Evolutionary conservation across 1,140 invertebrate genomes (phyloP), one percentile per base, ranked within the genome.

Genomic region (Drosophila sp.): DNA sequence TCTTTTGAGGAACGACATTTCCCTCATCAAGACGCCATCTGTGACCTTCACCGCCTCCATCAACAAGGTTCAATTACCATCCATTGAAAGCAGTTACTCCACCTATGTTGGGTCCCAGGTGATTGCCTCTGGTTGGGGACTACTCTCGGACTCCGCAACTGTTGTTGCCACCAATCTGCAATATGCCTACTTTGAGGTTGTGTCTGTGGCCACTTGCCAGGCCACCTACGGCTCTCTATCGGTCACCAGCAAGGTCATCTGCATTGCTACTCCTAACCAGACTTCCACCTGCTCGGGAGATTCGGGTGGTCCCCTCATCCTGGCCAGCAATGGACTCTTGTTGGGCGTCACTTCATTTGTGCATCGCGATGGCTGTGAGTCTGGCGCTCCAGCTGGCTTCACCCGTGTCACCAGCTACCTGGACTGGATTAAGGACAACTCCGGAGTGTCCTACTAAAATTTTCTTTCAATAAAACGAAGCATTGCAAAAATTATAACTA

Each of bases 311-410:
- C 62, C 80, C 2, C 6, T 81, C 61, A 70, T 79, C 10, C 25
- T 80, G 7, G 25, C 11, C 17, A 57, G 68, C 23, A 66, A 58
- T 6, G 79, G 56, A 1, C 50, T 72, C 0, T 38, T 72, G 11
- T 44, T 93, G 44, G 93, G 93, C 8, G 78, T 93, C 11, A 91
- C 83, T 23, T 93, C 92, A 0, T 93, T 93, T 70, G 91, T 86
- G 1, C 77, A 90, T 1, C 1, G 6, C 0, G 71, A 70, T 10
- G 91, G 92, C 54, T 93, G 93, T 61, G 78, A 91, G 29, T 70
- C 62, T 3, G 92, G 92, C 0, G 72, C 72, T 50, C 93, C 93
- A 0, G 91, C 92, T 1, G 93, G 84, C 5, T 92, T 92, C 77
- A 79, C 92, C 8, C 91, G 93, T 7, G 85, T 93, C 23, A 93